Conservation (phyloP, 1,140 invertebrate genomes). For the Venturia canescens region DNA sequence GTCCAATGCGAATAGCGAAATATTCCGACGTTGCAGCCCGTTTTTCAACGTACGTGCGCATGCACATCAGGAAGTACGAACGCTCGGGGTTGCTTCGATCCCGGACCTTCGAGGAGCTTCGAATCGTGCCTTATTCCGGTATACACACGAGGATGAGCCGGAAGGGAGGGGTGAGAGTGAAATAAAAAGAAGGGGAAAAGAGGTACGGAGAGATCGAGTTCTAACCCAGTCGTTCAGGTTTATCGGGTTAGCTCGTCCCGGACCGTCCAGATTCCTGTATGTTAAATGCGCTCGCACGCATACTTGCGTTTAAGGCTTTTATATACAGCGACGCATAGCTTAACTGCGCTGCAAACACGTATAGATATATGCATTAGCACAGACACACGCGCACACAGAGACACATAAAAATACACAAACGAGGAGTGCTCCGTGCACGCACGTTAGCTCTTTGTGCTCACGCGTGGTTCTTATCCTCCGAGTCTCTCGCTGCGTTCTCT, state of each 20-base stretch:
- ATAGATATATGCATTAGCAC: background rate
- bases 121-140: background rate
- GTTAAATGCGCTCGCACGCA: conserved; percentile 44
- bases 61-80: background rate
- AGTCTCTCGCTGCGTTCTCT: background rate
- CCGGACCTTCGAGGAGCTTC: background rate
- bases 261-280: conserved; percentile 45
- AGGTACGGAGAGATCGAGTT: conserved; percentile 5
- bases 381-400: too few species aligned
- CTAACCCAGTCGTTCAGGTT: conserved; percentile 41
- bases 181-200: background rate
- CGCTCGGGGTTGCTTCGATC: background rate
- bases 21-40: too few species aligned
- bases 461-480: conserved; percentile 32
- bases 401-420: background rate
- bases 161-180: conserved; percentile 7
- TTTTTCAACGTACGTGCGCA: too few species aligned
- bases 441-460: conserved; percentile 42
- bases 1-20: too few species aligned
- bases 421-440: conserved; percentile 32
- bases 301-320: conserved; percentile 8
- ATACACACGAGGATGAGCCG: conserved; percentile 1
- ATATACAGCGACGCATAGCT: background rate
- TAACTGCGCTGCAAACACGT: background rate
- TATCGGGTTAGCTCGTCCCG: conserved; percentile 42